Base-by-base conservation (phyloP, 2,113 vertebrate species). In the Acrocephalus arundinaceus region DNA sequence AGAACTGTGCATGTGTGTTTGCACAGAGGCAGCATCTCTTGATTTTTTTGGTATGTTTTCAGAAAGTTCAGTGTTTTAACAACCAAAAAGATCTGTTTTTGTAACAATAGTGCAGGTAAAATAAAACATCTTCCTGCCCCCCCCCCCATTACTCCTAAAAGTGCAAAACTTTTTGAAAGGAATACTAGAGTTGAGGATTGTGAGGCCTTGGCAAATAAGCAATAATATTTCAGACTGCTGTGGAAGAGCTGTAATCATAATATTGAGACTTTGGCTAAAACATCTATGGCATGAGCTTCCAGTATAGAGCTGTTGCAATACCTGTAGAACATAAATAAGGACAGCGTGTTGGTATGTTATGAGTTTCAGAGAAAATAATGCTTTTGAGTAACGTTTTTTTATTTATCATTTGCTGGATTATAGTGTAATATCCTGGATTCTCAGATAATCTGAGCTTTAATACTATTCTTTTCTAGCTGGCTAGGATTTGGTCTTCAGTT, bases 151-250 rank as follows among this genome's bases (percentile, higher is more conserved):
- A 75, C 68, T 96, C 91, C 74, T 94, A 94, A 88, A 93, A 97
- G 93, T 88, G 13, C 84, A 95, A 95, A 97, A 95, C 85, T 93
- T n/a, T 97, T 97, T 94, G 85, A 95, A 98, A 97, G 71, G 52
- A 61, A 97, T 97, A 79, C 88, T 74, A 28, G 68, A 94, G 86
- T 93, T 33, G 35, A 88, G 78, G 68, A 72, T 92, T 79, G 63
- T 94, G 81, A 96, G 74, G 74, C 74, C 66, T 91, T 97, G 89
- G 94, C 85, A 96, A 97, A 95, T 94, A 76, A 96, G 86, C 72
- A 81, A 71, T 93, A 96, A 91, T 96, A 94, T 97, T 88, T 30
- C 4, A 10, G 84, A 76, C 83, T 95, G 66, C 73, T 91, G 5
- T 92, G 94, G 46, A 97, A 94, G 57, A 96, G 68, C 58, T 96